A percentile compares a stretch with the other conserved stretches of the same genome.
These are phyloP conservation scores for Amblyteles armatorius DNA, from an alignment of 2,888 invertebrate genomes.

Conservation along the genomic window DNA sequence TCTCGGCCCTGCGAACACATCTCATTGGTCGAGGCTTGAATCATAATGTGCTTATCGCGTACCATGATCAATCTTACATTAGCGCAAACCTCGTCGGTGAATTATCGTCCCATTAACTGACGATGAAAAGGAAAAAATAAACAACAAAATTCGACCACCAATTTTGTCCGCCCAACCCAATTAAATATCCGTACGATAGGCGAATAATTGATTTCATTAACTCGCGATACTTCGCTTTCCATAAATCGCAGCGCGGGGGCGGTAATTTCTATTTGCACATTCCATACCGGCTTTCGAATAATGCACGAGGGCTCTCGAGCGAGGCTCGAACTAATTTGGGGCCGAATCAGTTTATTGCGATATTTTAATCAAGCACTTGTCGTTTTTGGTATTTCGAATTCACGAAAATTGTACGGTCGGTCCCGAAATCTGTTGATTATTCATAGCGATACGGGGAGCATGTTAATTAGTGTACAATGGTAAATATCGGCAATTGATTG, in stretches of 20 bases:
- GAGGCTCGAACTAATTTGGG: neutral
- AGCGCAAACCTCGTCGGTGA: neutral
- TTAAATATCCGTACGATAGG: neutral
- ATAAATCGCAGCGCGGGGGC: neutral
- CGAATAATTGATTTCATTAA: neutral
- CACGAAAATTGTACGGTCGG: neutral
- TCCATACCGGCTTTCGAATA: neutral
- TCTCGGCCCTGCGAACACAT: conserved; percentile 21
- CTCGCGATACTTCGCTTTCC: neutral
- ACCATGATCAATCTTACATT: neutral
- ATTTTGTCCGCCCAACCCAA: neutral
- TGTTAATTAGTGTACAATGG: neutral
- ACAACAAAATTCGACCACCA: neutral
- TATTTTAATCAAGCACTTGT: neutral
- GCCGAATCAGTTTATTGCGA: neutral
- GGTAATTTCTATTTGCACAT: neutral
- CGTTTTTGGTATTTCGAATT: neutral
- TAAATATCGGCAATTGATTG: neutral
- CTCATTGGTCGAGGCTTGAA: neutral
- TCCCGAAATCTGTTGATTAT: neutral
- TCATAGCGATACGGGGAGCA: neutral
- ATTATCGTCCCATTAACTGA: neutral
- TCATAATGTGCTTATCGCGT: neutral
- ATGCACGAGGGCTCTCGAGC: neutral
- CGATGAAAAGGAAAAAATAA: neutral